Evolutionary conservation across 2,113 vertebrate genomes (phyloP), one percentile per base, ranked within the genome.

Genomic region (Pangasianodon hypophthalmus): DNA sequence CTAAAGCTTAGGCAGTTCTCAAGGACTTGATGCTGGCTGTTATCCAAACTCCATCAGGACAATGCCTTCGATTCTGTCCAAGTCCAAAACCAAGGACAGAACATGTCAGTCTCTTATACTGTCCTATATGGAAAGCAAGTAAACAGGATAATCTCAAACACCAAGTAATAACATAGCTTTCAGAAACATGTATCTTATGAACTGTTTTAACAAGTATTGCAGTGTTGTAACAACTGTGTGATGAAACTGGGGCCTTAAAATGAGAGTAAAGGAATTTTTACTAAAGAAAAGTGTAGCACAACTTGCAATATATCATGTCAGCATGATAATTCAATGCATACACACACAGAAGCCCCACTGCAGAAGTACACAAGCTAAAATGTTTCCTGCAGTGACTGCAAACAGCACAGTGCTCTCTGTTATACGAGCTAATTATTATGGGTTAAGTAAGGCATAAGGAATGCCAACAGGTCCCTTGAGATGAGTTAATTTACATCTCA

Each of bases 11-110:
- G 81, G 54, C 75, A 80, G 44, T 41, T 80, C 83, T 85, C 88
- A 91, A 89, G 88, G 88, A 86, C 87, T n/a, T 44, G 24, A 41
- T 6, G 62, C 62, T 91, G 90, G 90, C 90, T 52, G 62, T 8
- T 9, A 54, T 75, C 90, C 87, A 82, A 58, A 48, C 46, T 48
- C 88, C 13, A 62, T 82, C 52, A 86, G 88, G 11, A 85, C 83
- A 89, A n/a, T 85, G 44, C 18, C 64, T 19, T 60, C 13, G 11
- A 50, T 73, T 73, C 54, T 71, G 24, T 32, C 2, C 19, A 41
- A 37, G 18, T 60, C 29, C 6, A 3, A 69, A 85, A 69, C 29
- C 62, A 85, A 29, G n/a, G n/a, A 41, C 13, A 1, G 37, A 6
- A 56, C 73, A 86, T 44, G 84, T 13, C 37, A 21, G 11, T 8